Base-by-base conservation (phyloP, 1,140 invertebrate genomes). In the Anoplophora glabripennis region DNA sequence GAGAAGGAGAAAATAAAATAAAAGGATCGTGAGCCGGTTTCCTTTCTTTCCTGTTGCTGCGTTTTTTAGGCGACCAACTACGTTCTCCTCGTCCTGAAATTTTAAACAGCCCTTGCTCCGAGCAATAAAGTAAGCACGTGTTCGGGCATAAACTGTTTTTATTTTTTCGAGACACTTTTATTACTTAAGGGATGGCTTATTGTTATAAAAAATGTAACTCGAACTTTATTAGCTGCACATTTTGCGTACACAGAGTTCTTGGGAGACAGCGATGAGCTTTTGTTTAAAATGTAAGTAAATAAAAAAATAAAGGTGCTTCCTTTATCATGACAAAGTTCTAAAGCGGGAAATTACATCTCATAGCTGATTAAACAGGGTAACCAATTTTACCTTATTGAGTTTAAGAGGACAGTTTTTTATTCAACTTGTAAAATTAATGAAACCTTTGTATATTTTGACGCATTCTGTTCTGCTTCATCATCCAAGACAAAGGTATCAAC, bases 141-240 rank as follows among this genome's bases (percentile, higher is more conserved):
- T 62, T 62, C 60, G 53, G 42, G 60, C 60, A 62, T 62, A 62
- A 62, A 62, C 60, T 62, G 60, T 57, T 62, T 62, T 62, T 62
- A 62, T 62, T 62, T 62, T 60, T 62, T 52, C 54, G 53, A 57
- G 60, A 62, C 53, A 52, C 60, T 47, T 62, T 62, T 62, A 62
- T 62, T 62, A 55, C 54, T 36, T 46, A 14, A 53, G 54, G 40
- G 52, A 36, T 36, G 60, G 55, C 49, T 56, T 53, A 54, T 61
- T 61, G 53, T 61, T 61, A 61, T 61, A 61, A 61, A 53, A 61
- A 54, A 61, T 55, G 45, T 49, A 57, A 45, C 42, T 55, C 42
- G 42, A 55, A 55, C 49, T 61, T 61, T 61, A 54, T 61, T 54
- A 61, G 45, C 45, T 54, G 53, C 51, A 60, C 57, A 58, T 58